phyloP scores from a whole-genome alignment of 2,797 vertebrate species.

The Parauchenoglanis punctatus region DNA sequence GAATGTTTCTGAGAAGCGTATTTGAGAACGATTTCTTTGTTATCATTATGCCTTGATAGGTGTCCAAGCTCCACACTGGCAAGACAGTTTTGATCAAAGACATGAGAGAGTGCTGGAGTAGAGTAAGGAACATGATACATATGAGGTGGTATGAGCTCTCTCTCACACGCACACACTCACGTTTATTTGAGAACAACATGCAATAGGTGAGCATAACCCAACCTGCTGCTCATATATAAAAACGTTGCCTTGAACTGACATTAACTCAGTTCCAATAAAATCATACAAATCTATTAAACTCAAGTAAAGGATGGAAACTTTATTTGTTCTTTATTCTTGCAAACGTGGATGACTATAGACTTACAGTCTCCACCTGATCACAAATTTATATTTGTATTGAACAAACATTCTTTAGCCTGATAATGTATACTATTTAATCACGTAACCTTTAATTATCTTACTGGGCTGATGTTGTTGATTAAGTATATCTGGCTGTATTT shows the following conservation, averaged over 20 bases:
- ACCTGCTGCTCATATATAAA: slow-evolving; percentile 1
- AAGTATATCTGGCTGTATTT: neutral
- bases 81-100: slow-evolving; percentile 51
- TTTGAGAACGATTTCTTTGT: slow-evolving; percentile 52
- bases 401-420: neutral
- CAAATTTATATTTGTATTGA: neutral
- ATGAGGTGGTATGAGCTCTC: slow-evolving; percentile 44
- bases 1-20: slow-evolving; percentile 35
- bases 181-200: slow-evolving; percentile 7
- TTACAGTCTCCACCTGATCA: neutral
- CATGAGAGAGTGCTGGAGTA: slow-evolving; percentile 51
- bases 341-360: neutral
- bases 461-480: neutral
- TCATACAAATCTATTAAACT: neutral
- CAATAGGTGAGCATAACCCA: neutral
- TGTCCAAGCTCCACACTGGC: slow-evolving; percentile 57
- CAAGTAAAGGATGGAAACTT: neutral
- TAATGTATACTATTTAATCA: neutral
- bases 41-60: slow-evolving; percentile 60
- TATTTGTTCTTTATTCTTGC: neutral
- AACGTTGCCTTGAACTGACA: neutral
- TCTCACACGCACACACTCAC: neutral
- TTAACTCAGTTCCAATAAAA: neutral
- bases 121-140: slow-evolving; percentile 47
- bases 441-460: neutral